Evolutionary conservation across 2,888 invertebrate genomes (phyloP), one percentile per base, ranked within the genome.

Genomic region (Lasioglossum vierecki): DNA sequence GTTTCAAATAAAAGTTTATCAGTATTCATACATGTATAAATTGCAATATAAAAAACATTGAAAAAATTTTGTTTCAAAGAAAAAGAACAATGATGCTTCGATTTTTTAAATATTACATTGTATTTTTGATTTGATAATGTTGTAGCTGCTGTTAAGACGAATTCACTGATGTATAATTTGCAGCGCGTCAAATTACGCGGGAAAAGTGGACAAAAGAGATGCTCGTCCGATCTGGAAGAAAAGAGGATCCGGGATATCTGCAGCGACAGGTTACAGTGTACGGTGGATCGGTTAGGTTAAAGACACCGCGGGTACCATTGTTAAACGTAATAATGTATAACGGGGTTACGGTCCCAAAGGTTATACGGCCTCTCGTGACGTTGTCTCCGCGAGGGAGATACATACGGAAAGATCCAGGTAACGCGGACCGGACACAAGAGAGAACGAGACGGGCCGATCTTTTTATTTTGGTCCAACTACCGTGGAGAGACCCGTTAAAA

Each of bases 311-410:
- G 72, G 79, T 22, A 72, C 84, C 90, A 92, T 92, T 92, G 91
- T 93, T 89, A 86, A 90, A 88, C 84, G 88, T 90, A 93, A 92
- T 91, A 91, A 92, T 91, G 46, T 46, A 90, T 93, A 93, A 92
- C 93, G 93, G 92, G 88, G 90, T 91, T 90, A 90, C 80, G 91
- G 90, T 91, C 91, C 83, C 87, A 87, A 90, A 89, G 89, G 91
- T 89, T 90, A 84, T 70, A 78, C 68, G 80, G 83, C 60, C 77
- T 77, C 81, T 83, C 83, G 86, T 76, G 80, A 84, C 79, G 80
- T 70, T 85, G 82, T 73, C 83, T 85, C 70, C 71, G 77, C 35
- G 15, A 53, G 49, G 39, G 22, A 79, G 82, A 84, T 39, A 87
- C 68, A 53, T 22, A 53, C 53, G 53, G 46, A 75, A 70, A 68